Percentiles rank a stretch among this genome's conserved stretches.
Conservation (phyloP, 2,113 vertebrate genomes). For the Syngnathus typhle region DNA sequence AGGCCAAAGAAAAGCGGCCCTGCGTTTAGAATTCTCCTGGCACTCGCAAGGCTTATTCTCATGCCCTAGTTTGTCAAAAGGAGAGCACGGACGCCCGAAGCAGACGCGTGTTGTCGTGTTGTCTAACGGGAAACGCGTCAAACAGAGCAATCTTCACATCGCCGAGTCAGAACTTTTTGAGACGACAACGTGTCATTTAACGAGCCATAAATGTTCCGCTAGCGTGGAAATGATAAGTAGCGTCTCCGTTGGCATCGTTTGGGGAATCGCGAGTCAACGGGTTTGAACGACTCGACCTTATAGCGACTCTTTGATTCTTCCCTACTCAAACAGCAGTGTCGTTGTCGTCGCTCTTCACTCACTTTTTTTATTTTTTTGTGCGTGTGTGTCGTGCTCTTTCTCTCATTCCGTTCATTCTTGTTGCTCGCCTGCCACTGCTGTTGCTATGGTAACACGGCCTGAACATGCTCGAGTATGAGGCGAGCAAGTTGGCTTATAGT, state of each 20-base stretch:
- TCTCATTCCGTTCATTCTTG: slow-evolving; percentile 23
- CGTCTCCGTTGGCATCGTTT: not conserved
- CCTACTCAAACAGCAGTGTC: too few relatives aligned
- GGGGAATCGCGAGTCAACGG: not conserved
- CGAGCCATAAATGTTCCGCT: not conserved
- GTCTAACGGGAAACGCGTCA: slow-evolving; percentile 36
- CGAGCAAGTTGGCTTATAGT: slow-evolving; percentile 21
- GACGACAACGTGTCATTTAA: not conserved
- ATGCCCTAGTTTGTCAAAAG: slow-evolving; percentile 65
- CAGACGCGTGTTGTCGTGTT: slow-evolving; percentile 41
- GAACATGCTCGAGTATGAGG: slow-evolving; percentile 36
- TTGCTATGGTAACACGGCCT: slow-evolving; percentile 54
- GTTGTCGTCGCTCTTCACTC: not conserved
- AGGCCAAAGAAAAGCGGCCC: slow-evolving; percentile 51
- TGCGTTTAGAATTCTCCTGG: slow-evolving; percentile 65
- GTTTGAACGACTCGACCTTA: too few relatives aligned
- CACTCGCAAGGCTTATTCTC: slow-evolving; percentile 59
- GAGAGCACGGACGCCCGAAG: slow-evolving; percentile 51
- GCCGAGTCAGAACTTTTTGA: slow-evolving; percentile 15
- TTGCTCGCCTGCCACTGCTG: slow-evolving; percentile 43
- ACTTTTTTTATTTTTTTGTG: slow-evolving; percentile 12
- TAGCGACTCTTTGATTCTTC: not conserved
- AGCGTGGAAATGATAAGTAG: not conserved
- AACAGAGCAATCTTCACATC: slow-evolving; percentile 30
- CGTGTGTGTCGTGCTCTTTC: not conserved